Evolutionary conservation across 2,113 vertebrate genomes (phyloP).

Genomic region (Oceanodroma tethys): DNA sequence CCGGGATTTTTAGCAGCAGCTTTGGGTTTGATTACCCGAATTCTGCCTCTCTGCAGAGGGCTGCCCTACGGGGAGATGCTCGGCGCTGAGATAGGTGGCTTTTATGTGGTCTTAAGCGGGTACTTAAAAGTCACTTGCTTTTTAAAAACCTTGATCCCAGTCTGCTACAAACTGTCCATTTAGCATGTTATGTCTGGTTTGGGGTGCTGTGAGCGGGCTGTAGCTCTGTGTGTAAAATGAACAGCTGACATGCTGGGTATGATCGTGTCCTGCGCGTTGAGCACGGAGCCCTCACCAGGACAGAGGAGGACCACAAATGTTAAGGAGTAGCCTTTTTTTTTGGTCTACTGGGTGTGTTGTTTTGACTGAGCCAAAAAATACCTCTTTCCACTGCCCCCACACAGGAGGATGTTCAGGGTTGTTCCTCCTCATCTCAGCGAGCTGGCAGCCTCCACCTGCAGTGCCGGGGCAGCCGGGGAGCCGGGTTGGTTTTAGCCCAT

Average conservation of each 20-base stretch:
- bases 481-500: accelerated
- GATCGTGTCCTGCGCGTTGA: neutral
- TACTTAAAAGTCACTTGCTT: neutral
- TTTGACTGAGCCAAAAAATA: neutral
- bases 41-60: neutral
- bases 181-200: accelerated
- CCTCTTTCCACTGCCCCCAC: neutral
- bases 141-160: neutral
- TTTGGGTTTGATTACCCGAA: neutral
- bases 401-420: neutral
- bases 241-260: neutral
- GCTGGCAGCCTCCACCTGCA: neutral
- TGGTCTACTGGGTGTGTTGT: neutral
- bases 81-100: neutral
- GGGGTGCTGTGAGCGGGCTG: neutral
- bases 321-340: neutral
- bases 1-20: neutral
- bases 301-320: neutral
- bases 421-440: neutral
- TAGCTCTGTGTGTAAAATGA: neutral
- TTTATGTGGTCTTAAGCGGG: neutral
- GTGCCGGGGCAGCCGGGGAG: accelerated
- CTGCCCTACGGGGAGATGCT: neutral
- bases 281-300: neutral
- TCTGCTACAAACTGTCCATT: neutral